Evolutionary conservation across 2,113 vertebrate genomes (phyloP), one percentile per base, ranked within the genome.

Genomic region (Spheniscus mendiculus): DNA sequence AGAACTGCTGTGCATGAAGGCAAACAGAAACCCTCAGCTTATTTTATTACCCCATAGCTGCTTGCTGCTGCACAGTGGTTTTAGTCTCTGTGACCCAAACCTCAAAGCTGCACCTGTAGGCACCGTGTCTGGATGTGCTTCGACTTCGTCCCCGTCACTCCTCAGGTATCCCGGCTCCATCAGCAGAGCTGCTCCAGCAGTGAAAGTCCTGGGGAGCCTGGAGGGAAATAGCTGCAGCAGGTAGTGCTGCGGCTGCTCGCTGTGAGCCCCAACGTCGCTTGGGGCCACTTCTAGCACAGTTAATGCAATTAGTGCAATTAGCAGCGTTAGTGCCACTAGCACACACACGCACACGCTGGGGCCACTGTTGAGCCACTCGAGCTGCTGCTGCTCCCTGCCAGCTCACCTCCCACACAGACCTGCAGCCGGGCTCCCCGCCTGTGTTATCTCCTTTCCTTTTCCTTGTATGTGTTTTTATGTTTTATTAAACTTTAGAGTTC

Each of bases 261-360:
- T 61, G 56, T 7, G 2, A 5, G 15, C 67, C 56, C 42, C 8
- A 3, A 5, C 62, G 26, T 53, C 13, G 2, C 36, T 44, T 17
- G 9, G 9, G 52, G 36, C 30, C 50, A 44, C 56, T 30, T 21
- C 11, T 47, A 45, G 8, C 55, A 30, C 12, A 15, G 17, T 40
- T 34, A 49, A 7, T 36, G 66, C 67, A 93, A 78, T 79, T 58
- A 76, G 42, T 67, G 71, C 59, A 73, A 36, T 83, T 73, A 70
- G 56, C 16, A 67, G 30, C 3, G 0, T 15, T 40, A 20, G 12
- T 63, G 26, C 38, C 6, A 1, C n/a, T 59, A 87, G 26, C 36
- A 10, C 53, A 18, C 15, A 17, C 18, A 3, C 36, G 11, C 15
- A 9, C 42, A 8, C 0, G 0, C 26, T 66, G 34, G 36, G 50